phyloP scores from a whole-genome alignment of 2,113 vertebrate species.

The Ancistrus triradiatus region DNA sequence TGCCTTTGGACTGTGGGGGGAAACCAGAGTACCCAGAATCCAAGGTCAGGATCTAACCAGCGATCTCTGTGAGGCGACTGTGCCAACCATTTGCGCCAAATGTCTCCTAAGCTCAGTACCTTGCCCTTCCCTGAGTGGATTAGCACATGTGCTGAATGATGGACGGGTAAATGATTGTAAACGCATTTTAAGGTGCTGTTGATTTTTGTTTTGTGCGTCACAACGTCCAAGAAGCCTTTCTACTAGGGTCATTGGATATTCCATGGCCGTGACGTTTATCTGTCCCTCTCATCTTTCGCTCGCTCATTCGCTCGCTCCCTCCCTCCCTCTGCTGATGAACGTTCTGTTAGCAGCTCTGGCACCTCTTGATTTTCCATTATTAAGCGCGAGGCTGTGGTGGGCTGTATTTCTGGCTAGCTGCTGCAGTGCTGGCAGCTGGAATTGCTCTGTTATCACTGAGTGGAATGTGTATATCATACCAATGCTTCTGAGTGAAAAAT shows the following conservation, averaged over 20 bases:
- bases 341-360: constrained; percentile 54
- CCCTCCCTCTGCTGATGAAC: constrained; percentile 61
- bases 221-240: constrained; percentile 27
- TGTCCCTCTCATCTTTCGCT: constrained; percentile 26
- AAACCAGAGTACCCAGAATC: too few species aligned
- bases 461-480: constrained; percentile 55
- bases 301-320: constrained; percentile 33
- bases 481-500: constrained; percentile 48
- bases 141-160: too few species aligned
- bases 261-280: constrained; percentile 13
- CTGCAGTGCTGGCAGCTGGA: constrained; percentile 47
- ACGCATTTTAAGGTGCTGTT: too few species aligned
- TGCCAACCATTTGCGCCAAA: too few species aligned
- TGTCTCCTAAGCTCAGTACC: too few species aligned
- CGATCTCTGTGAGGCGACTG: too few species aligned
- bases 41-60: too few species aligned
- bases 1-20: too few species aligned
- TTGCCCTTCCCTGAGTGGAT: too few species aligned
- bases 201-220: too few species aligned
- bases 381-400: constrained; percentile 51
- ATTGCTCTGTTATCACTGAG: constrained; percentile 58
- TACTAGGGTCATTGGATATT: neutral
- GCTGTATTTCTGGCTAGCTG: constrained; percentile 50
- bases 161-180: too few species aligned
- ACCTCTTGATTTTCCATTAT: constrained; percentile 63